phyloP scores from a whole-genome alignment of 2,113 vertebrate genomes.

The Erpornis zantholeuca region DNA sequence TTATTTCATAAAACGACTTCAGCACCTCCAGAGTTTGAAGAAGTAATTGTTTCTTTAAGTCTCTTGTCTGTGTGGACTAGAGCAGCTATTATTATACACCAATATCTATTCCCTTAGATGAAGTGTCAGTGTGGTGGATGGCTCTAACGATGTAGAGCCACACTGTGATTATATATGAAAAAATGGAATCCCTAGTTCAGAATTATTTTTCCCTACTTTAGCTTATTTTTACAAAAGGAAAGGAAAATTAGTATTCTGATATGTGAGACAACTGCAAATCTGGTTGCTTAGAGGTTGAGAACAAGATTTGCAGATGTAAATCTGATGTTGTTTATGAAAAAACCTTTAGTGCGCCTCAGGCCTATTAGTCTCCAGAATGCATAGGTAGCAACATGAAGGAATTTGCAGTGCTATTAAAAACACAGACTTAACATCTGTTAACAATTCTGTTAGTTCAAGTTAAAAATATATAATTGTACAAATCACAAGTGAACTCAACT shows the following conservation, averaged over 20 bases:
- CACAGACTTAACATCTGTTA: not conserved
- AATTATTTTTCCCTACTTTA: not conserved
- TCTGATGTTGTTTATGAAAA: not conserved
- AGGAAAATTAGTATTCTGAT: not conserved
- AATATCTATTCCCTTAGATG: not conserved
- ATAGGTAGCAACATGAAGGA: not conserved
- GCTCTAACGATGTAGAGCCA: not conserved
- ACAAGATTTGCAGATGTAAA: not conserved
- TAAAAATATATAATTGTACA: not conserved
- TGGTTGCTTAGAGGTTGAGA: not conserved
- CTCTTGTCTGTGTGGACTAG: not conserved
- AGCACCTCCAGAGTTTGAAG: not conserved
- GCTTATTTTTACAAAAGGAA: not conserved
- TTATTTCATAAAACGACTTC: not conserved
- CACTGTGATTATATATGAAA: not conserved
- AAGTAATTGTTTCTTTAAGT: not conserved
- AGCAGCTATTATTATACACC: not conserved
- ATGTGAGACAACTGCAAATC: not conserved
- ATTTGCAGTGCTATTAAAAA: not conserved
- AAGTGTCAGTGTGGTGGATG: not conserved
- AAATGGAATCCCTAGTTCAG: not conserved
- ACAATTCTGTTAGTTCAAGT: not conserved
- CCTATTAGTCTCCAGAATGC: not conserved
- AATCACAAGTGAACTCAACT: not conserved
- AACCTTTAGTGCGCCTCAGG: not conserved